Percentiles rank a stretch among this genome's conserved stretches.
These are phyloP conservation scores for Todus mexicanus DNA, from an alignment of 2,797 vertebrate species.

Conservation along the genomic window DNA sequence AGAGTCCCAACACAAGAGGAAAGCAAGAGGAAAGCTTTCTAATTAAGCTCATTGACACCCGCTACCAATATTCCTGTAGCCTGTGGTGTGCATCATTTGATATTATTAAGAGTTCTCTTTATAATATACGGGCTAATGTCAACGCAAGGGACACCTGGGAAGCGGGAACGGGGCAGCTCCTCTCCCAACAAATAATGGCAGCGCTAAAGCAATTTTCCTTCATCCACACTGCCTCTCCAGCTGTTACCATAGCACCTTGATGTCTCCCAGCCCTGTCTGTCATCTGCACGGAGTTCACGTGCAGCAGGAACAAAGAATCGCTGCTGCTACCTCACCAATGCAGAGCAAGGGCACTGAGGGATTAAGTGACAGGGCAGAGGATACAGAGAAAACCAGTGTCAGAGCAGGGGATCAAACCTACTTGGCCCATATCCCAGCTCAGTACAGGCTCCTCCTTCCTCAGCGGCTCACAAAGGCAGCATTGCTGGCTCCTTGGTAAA, in stretches of 20 bases:
- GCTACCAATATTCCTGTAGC: not conserved
- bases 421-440: accelerated
- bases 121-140: accelerated
- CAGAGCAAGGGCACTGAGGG: not conserved
- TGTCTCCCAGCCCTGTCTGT: not conserved
- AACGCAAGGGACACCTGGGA: not conserved
- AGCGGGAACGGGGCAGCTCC: not conserved
- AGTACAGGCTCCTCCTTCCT: not conserved
- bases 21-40: not conserved
- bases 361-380: not conserved
- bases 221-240: not conserved
- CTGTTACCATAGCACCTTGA: not conserved
- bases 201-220: not conserved
- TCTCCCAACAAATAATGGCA: not conserved
- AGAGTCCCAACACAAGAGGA: not conserved
- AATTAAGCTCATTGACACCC: not conserved
- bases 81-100: accelerated
- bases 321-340: not conserved
- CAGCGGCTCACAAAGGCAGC: not conserved
- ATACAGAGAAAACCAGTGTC: not conserved
- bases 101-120: not conserved
- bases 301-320: not conserved
- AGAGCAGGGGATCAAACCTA: not conserved
- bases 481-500: too few relatives aligned
- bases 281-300: not conserved